Evolutionary conservation across 2,113 vertebrate species (phyloP).

Genomic region (Monopterus albus): DNA sequence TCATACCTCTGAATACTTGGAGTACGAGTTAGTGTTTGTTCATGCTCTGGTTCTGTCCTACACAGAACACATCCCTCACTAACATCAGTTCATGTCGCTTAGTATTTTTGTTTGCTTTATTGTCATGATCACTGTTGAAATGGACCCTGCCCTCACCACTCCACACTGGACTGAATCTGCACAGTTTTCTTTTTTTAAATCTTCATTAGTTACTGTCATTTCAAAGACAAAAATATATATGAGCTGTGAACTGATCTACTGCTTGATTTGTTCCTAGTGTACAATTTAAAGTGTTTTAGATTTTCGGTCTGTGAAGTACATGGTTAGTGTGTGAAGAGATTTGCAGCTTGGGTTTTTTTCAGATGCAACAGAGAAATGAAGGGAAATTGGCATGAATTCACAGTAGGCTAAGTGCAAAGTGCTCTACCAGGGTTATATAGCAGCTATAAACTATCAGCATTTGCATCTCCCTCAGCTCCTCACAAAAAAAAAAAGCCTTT

Average conservation of each 20-base stretch:
- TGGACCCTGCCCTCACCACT: constrained; percentile 9
- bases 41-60: constrained; percentile 22
- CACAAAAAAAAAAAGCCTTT: constrained; percentile 14
- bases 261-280: constrained; percentile 15
- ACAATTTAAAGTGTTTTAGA: constrained; percentile 4
- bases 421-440: constrained; percentile 45
- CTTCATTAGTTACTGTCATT: constrained; percentile 17
- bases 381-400: constrained; percentile 49
- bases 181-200: background rate
- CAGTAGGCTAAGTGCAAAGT: constrained; percentile 41
- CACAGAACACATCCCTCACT: constrained; percentile 10
- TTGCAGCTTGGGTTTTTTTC: constrained; percentile 25
- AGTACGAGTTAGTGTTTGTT: no score
- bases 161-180: constrained; percentile 18
- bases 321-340: background rate
- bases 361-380: constrained; percentile 12
- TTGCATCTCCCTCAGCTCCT: constrained; percentile 27
- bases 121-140: constrained; percentile 21
- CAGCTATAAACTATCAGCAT: constrained; percentile 26
- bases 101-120: constrained; percentile 12
- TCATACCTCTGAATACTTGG: no score
- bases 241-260: constrained; percentile 10
- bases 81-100: constrained; percentile 35
- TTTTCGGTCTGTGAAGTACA: constrained; percentile 7
- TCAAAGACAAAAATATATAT: constrained; percentile 17